phyloP scores from a whole-genome alignment of 2,888 invertebrate species.

The Xylocampa areola region DNA sequence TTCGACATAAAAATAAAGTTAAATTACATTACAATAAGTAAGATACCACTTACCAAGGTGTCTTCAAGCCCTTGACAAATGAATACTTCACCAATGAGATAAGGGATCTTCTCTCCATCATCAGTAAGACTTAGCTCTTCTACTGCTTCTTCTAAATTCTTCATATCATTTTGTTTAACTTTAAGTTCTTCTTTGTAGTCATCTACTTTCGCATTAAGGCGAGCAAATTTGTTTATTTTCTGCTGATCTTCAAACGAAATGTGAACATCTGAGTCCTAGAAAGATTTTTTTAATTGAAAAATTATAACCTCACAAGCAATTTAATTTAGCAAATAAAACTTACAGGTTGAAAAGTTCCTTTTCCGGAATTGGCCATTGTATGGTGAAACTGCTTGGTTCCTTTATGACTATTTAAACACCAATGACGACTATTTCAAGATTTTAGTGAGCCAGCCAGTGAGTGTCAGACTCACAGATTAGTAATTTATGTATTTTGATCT shows the following conservation, averaged over 20 bases:
- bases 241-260: constrained; percentile 99
- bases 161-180: constrained; percentile 96
- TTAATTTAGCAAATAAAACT: constrained; percentile 53
- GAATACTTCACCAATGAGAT: constrained; percentile 97
- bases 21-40: neutral
- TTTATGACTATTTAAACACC: neutral
- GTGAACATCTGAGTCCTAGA: constrained; percentile 96
- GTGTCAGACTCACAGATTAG: too few relatives aligned
- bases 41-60: constrained; percentile 91
- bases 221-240: constrained; percentile 98
- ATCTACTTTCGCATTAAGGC: constrained; percentile 97
- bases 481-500: too few relatives aligned
- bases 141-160: constrained; percentile 97
- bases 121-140: constrained; percentile 95
- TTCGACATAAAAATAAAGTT: too few relatives aligned
- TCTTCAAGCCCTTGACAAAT: constrained; percentile 94
- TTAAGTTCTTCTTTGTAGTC: constrained; percentile 97
- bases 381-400: neutral
- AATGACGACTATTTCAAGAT: neutral
- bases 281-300: constrained; percentile 30
- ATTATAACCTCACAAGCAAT: constrained; percentile 44
- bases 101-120: constrained; percentile 94
- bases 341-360: constrained; percentile 93
- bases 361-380: constrained; percentile 84
- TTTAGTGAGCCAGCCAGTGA: neutral